Conservation (phyloP, 2,888 invertebrate genomes). For the Leucophenga maculata region DNA sequence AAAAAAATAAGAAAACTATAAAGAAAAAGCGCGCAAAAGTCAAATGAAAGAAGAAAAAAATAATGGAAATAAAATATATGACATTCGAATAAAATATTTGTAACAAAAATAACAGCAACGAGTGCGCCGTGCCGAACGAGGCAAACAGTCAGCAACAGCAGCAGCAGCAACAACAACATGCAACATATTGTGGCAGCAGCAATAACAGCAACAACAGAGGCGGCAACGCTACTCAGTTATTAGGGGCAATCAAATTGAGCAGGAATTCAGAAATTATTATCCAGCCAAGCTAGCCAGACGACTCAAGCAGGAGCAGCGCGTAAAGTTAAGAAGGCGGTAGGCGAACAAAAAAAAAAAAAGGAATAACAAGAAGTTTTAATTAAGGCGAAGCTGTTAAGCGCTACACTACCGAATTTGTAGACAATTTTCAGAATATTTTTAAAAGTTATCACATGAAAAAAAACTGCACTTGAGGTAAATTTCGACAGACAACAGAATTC, state of each 20-base stretch:
- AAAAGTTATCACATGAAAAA: too few relatives aligned
- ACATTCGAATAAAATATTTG: constrained; percentile 67
- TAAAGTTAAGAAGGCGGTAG: too few relatives aligned
- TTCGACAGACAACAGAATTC: too few relatives aligned
- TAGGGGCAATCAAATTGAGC: constrained; percentile 66
- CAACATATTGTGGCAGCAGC: constrained; percentile 26
- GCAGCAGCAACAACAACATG: constrained; percentile 28
- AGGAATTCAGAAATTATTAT: constrained; percentile 65
- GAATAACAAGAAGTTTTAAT: too few relatives aligned
- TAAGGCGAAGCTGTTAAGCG: too few relatives aligned
- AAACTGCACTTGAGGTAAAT: too few relatives aligned
- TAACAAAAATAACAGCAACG: constrained; percentile 59
- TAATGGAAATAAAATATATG: constrained; percentile 62
- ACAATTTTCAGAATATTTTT: too few relatives aligned
- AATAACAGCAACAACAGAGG: constrained; percentile 27
- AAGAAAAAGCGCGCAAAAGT: constrained; percentile 26
- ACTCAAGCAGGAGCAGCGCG: background rate
- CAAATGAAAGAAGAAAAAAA: background rate
- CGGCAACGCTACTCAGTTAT: constrained; percentile 64
- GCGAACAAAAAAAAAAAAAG: too few relatives aligned
- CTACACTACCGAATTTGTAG: too few relatives aligned
- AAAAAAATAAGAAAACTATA: constrained; percentile 57
- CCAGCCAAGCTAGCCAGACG: constrained; percentile 35
- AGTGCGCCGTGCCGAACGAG: constrained; percentile 30
- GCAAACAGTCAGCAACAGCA: constrained; percentile 21